A percentile compares a stretch with the other conserved stretches of the same genome.
These are phyloP conservation scores for Catharus minimus DNA, from an alignment of 2,113 vertebrate genomes.

Conservation along the genomic window DNA sequence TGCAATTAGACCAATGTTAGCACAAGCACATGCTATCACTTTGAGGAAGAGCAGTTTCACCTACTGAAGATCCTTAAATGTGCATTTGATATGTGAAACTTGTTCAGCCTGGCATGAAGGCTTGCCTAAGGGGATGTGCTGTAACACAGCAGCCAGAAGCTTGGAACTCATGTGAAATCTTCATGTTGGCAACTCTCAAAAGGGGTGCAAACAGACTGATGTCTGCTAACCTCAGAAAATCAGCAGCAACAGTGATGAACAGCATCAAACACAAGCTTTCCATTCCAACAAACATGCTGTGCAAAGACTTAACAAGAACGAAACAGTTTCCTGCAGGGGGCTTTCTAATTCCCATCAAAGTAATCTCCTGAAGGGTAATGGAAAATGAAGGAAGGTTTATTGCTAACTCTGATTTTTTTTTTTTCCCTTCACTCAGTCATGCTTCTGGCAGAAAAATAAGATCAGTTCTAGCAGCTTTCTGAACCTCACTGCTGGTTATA, in stretches of 20 bases:
- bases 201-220: not conserved
- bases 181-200: conserved; percentile 1
- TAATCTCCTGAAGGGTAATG: conserved; percentile 50
- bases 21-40: not conserved
- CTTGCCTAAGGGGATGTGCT: conserved; percentile 11
- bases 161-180: conserved; percentile 6
- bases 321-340: conserved; percentile 72
- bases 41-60: not conserved
- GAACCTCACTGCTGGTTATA: not conserved
- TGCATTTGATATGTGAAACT: not conserved
- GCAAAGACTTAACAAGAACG: conserved; percentile 66
- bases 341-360: conserved; percentile 76
- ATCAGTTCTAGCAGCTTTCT: conserved; percentile 37
- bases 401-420: not conserved
- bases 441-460: conserved; percentile 38
- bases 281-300: conserved; percentile 57
- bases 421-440: not conserved
- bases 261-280: conserved; percentile 66
- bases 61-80: not conserved
- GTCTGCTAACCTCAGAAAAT: conserved; percentile 66
- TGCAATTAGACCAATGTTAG: not conserved
- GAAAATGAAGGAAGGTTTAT: conserved; percentile 63
- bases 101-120: not conserved
- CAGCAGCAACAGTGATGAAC: conserved; percentile 47
- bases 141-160: not conserved